A percentile compares a stretch with the other conserved stretches of the same genome.
Evolutionary conservation across 2,797 vertebrate genomes (phyloP).

Genomic region (Rhabdophis nuchalis): DNA sequence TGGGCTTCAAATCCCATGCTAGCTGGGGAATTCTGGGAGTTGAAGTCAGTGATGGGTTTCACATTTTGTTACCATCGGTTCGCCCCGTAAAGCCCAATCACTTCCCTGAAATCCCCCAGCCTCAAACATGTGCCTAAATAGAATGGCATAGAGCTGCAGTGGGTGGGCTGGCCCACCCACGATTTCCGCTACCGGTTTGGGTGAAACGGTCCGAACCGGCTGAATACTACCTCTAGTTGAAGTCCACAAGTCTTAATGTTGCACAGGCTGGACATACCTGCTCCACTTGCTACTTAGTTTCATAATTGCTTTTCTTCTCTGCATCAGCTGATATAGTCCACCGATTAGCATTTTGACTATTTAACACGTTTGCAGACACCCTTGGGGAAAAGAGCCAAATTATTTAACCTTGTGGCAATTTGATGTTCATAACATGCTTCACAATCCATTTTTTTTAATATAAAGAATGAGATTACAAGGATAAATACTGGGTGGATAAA

Average conservation of each 20-base stretch:
- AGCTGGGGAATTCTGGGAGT: not conserved
- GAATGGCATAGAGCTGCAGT: too few relatives aligned
- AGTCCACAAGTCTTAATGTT: not conserved
- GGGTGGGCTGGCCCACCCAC: too few relatives aligned
- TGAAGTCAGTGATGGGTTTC: too few relatives aligned
- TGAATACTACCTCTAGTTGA: too few relatives aligned
- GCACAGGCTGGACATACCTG: not conserved
- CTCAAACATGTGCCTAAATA: too few relatives aligned
- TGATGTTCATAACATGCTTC: slow-evolving; percentile 1
- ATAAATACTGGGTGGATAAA: slow-evolving; percentile 35
- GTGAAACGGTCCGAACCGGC: too few relatives aligned
- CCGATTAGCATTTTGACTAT: not conserved
- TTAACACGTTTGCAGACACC: not conserved
- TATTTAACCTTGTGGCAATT: slow-evolving; percentile 17
- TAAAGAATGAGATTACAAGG: slow-evolving; percentile 5
- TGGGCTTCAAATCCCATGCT: not conserved
- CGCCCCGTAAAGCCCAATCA: too few relatives aligned
- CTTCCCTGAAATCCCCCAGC: too few relatives aligned
- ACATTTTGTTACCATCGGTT: too few relatives aligned
- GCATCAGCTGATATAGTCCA: not conserved
- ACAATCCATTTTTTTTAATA: slow-evolving; percentile 1
- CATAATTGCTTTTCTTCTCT: not conserved
- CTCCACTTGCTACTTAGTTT: not conserved
- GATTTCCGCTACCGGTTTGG: too few relatives aligned
- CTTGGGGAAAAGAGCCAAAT: slow-evolving; percentile 22